Percentiles rank a stretch among this genome's conserved stretches.
Conservation (phyloP, 2,888 invertebrate genomes). For the Drosophila buzzatii region DNA sequence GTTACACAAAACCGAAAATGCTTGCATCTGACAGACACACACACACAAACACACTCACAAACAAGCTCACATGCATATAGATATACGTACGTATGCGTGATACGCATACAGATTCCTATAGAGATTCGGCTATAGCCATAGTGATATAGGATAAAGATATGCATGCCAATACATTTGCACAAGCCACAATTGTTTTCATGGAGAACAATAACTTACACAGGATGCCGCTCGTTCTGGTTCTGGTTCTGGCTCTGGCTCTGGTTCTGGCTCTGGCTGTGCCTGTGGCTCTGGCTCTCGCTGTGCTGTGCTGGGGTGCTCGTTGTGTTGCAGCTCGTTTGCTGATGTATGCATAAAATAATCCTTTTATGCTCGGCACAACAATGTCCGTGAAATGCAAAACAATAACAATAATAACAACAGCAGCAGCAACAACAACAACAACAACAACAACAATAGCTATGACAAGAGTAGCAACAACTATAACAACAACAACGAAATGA, state of each 20-base stretch:
- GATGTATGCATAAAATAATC: slow-evolving; percentile 82
- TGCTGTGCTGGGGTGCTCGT: slow-evolving; percentile 34
- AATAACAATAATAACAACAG: slow-evolving; percentile 73
- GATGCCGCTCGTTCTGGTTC: slow-evolving; percentile 65
- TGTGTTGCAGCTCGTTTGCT: slow-evolving; percentile 57
- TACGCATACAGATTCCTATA: slow-evolving; percentile 24
- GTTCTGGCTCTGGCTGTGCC: slow-evolving; percentile 41
- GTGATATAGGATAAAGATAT: slow-evolving; percentile 38
- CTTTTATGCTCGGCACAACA: slow-evolving; percentile 79
- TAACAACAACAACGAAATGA: slow-evolving; percentile 45
- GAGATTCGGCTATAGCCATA: slow-evolving; percentile 38
- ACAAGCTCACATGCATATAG: neutral
- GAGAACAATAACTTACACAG: slow-evolving; percentile 81
- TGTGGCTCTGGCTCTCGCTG: slow-evolving; percentile 32
- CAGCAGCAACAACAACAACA: slow-evolving; percentile 36
- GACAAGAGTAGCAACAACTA: slow-evolving; percentile 25
- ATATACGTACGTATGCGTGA: slow-evolving; percentile 4
- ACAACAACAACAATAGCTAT: slow-evolving; percentile 33
- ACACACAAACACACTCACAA: slow-evolving; percentile 24
- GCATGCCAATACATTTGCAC: slow-evolving; percentile 66
- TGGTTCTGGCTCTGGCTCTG: slow-evolving; percentile 39
- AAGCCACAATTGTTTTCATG: slow-evolving; percentile 75
- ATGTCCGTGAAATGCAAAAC: slow-evolving; percentile 83
- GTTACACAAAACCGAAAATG: slow-evolving; percentile 78
- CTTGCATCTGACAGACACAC: slow-evolving; percentile 70